Evolutionary conservation across 2,888 invertebrate genomes (phyloP).

Genomic region (Rugalucina vietnamica): DNA sequence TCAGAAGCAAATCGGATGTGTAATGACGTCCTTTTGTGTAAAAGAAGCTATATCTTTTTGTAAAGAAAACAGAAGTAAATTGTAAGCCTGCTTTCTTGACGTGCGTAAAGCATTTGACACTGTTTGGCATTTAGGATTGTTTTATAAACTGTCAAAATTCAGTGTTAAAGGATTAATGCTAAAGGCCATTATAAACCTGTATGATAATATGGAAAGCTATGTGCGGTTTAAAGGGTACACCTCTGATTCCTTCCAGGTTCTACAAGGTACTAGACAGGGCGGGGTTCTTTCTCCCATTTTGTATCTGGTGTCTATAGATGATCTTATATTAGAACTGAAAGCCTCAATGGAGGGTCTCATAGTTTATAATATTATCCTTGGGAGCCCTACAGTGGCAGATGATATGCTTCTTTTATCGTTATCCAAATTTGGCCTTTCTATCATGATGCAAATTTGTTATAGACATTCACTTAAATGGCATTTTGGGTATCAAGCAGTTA

Average conservation of each 20-base stretch:
- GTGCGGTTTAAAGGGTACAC: background rate
- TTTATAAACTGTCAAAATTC: slow-evolving; percentile 10
- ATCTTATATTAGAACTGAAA: background rate
- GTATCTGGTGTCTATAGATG: background rate
- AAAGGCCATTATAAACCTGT: background rate
- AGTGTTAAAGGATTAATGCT: background rate
- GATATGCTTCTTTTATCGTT: slow-evolving; percentile 27
- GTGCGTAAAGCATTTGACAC: slow-evolving; percentile 28
- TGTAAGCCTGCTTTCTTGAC: slow-evolving; percentile 24
- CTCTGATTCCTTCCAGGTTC: background rate
- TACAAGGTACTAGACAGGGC: background rate
- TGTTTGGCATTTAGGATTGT: slow-evolving; percentile 38
- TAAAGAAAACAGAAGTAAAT: slow-evolving; percentile 23
- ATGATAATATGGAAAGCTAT: background rate
- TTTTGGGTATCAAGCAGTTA: slow-evolving; percentile 15
- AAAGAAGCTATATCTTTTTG: background rate
- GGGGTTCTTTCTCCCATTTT: background rate
- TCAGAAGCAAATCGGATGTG: background rate
- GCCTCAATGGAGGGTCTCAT: background rate
- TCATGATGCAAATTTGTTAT: slow-evolving; percentile 17
- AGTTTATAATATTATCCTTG: background rate
- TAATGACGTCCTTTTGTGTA: background rate
- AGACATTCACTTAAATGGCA: slow-evolving; percentile 28
- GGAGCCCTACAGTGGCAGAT: slow-evolving; percentile 25
- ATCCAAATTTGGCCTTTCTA: background rate